Base-by-base conservation (phyloP, 2,113 vertebrate genomes). In the Lates calcarifer region DNA sequence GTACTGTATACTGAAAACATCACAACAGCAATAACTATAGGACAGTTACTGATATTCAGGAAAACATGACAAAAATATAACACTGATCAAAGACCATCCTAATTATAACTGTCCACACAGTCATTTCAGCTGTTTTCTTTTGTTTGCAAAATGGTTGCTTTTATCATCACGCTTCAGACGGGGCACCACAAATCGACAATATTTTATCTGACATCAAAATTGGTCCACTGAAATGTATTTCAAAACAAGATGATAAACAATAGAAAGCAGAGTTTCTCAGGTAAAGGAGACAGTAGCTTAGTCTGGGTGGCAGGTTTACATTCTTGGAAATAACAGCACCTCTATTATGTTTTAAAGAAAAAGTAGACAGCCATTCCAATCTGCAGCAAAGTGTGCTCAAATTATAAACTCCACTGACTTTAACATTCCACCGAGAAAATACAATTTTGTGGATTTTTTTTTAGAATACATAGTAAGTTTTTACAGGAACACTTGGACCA, bases 241-340 rank as follows among this genome's bases (percentile, higher is more conserved):
- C 41, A 67, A 77, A 79, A 81, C 61, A 61, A 75, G 28, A 45
- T 31, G 53, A 37, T 17, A 5, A 65, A 81, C 62, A 58, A 79
- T 57, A 77, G 33, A 63, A 69, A 85, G 43, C 58, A 29, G 33
- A 76, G 64, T 41, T 26, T 60, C 71, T 83, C 69, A 57, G 63
- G 51, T 73, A 2, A 81, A 83, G 63, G 22, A 55, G 62, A 85
- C 43, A 3, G 60, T 43, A 79, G 87, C 61, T 82, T 81, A 78
- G 83, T 85, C 63, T 58, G 77, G 55, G 73, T 58, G 81, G 64
- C 79, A 74, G 24, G 43, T 84, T 82, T 84, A 87, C 88, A 92
- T 90, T 93, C 90, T 83, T 90, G 81, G 81, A 64, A 68, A 20
- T 79, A 82, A 89, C 84, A 91, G 90, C 91, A 92, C 89, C 90